Evolutionary conservation across 1,140 invertebrate genomes (phyloP).

Genomic region (Tetraneura akinire): DNA sequence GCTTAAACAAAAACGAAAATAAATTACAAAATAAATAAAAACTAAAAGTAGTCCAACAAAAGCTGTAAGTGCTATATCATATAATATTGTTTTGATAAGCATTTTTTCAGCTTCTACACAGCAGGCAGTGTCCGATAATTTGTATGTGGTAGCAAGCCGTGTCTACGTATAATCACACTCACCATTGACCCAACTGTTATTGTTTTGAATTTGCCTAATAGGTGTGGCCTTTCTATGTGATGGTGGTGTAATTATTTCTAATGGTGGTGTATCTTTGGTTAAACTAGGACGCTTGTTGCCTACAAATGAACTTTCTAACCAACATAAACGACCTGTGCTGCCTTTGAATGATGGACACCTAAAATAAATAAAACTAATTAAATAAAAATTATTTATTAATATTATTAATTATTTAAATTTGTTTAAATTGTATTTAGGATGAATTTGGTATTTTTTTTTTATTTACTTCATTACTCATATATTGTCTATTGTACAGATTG

Average conservation of each 20-base stretch:
- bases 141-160: conserved; percentile 35
- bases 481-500: no score
- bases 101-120: conserved; percentile 38
- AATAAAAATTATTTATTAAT: not conserved
- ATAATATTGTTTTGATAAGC: conserved; percentile 32
- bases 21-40: conserved; percentile 51
- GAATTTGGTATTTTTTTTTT: no score
- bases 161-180: conserved; percentile 50
- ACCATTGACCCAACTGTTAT: conserved; percentile 33
- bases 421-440: no score
- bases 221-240: conserved; percentile 54
- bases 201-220: conserved; percentile 54
- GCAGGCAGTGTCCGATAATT: conserved; percentile 46
- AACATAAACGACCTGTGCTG: conserved; percentile 68
- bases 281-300: conserved; percentile 73
- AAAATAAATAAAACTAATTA: no score
- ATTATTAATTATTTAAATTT: no score
- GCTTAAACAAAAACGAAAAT: conserved; percentile 47
- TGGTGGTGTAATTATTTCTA: conserved; percentile 60
- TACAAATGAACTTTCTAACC: conserved; percentile 90
- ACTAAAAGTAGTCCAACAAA: conserved; percentile 47
- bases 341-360: conserved; percentile 57
- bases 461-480: no score
- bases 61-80: conserved; percentile 46
- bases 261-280: conserved; percentile 77